These are phyloP conservation scores for Rutilus rutilus DNA, from an alignment of 2,113 vertebrate genomes.

Conservation along the genomic window DNA sequence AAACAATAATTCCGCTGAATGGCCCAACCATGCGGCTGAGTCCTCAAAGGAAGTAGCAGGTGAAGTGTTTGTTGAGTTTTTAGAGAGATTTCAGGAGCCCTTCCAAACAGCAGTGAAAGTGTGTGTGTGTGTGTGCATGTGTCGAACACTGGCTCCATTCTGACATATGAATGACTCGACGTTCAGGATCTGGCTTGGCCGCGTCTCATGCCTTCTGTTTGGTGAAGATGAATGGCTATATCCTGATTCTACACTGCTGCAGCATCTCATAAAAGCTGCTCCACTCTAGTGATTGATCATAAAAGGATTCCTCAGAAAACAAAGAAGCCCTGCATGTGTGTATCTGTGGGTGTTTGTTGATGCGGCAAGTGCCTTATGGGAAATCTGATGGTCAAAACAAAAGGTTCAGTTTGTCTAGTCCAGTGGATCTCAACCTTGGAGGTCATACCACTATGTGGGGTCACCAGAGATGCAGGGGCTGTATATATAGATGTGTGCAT, in stretches of 20 bases:
- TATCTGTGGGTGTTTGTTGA: slow-evolving; percentile 29
- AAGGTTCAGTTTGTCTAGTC: neutral
- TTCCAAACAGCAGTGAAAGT: neutral
- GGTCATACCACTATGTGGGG: neutral
- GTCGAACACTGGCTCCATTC: neutral
- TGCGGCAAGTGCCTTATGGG: neutral
- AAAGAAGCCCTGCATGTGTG: slow-evolving; percentile 12
- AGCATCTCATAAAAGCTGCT: slow-evolving; percentile 42
- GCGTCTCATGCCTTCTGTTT: slow-evolving; percentile 12
- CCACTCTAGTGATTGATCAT: slow-evolving; percentile 42
- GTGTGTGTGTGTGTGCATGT: neutral
- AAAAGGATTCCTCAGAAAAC: slow-evolving; percentile 36
- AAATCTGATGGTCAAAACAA: neutral
- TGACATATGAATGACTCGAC: neutral
- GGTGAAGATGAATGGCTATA: slow-evolving; percentile 31
- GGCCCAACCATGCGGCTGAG: slow-evolving; percentile 73
- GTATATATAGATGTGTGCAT: slow-evolving; percentile 52
- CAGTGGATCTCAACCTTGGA: neutral
- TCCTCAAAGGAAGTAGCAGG: slow-evolving; percentile 67
- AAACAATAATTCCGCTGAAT: slow-evolving; percentile 70
- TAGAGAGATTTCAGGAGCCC: slow-evolving; percentile 43
- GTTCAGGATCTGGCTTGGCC: slow-evolving; percentile 15
- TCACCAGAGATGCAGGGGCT: too few relatives aligned
- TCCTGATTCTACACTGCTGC: slow-evolving; percentile 28
- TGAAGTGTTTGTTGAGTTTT: slow-evolving; percentile 43